phyloP scores from a whole-genome alignment of 1,140 invertebrate genomes.

The Aphis gossypii region DNA sequence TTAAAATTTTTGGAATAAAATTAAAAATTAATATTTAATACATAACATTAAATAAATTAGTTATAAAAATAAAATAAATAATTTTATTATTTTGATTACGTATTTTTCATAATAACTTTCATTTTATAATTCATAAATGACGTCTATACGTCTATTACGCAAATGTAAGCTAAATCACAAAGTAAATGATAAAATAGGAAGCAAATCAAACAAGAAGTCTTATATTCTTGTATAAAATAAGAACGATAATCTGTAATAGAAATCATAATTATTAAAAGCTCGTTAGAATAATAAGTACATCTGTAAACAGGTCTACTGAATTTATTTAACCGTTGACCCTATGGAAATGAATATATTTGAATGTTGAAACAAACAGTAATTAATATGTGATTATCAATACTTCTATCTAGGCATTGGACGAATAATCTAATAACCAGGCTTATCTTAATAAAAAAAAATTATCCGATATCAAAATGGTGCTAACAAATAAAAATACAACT shows the following conservation, averaged over 20 bases:
- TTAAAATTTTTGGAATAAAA: not conserved
- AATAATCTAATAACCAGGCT: not conserved
- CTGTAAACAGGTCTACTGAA: not conserved
- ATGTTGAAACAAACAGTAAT: not conserved
- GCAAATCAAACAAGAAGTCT: not conserved
- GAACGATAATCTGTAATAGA: not conserved
- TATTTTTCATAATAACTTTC: not conserved
- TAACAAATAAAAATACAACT: not conserved
- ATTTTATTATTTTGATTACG: not conserved
- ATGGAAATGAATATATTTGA: constrained; percentile 19
- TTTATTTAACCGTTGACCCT: constrained; percentile 19
- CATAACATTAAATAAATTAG: not conserved
- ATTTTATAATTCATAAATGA: not conserved
- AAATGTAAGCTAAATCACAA: not conserved
- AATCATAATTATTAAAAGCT: not conserved
- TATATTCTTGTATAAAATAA: not conserved
- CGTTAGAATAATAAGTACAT: constrained; percentile 7
- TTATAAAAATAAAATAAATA: not conserved
- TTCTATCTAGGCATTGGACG: not conserved
- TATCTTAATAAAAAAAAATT: not conserved
- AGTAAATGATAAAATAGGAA: not conserved
- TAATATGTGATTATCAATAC: constrained; percentile 1
- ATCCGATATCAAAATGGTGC: not conserved
- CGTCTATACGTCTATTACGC: not conserved
- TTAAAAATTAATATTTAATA: not conserved